Base-by-base conservation (phyloP, 1,140 invertebrate species). In the Plectrocnemia conspersa region DNA sequence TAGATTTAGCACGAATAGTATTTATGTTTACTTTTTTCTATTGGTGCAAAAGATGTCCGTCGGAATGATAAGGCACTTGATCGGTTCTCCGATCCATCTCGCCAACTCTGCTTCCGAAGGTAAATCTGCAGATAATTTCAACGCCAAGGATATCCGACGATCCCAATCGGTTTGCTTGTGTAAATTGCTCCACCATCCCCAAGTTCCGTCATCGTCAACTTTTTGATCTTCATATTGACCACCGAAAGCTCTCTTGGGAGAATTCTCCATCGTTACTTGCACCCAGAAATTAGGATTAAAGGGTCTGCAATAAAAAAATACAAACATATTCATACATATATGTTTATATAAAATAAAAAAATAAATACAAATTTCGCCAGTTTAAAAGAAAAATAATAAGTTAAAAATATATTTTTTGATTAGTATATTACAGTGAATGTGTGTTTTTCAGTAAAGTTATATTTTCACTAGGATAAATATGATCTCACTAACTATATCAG, bases 41-140 rank as follows among this genome's bases (percentile, higher is more conserved):
- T 91, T 91, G 1, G 78, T 81, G 10, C 88, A 70, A 69, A 97
- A 97, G 35, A 91, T 71, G 52, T 78, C 76, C 3, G 93, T 93
- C 9, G 89, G 84, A 18, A 98, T 68, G 27, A 94, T 76, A n/a
- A 96, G 71, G 56, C 84, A 86, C 68, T 84, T 90, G 0, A 98
- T 78, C 13, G 93, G 93, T 75, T 98, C 95, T 4, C 93, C 91
- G 11, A 93, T 65, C 95, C 95, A 98, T 52, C 93, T 79, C 16
- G 85, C 77, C 13, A 97, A 71, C 59, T 84, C 73, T 15, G 78
- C 73, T 19, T 79, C 68, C 7, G 77, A 71, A 15, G 89, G 89
- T 0, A 88, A 66, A 68, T 93, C 81, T 13, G 77, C 76, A 23
- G 79, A 74, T 1, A 84, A 52, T 59, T 81, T 74, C 7, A 84